phyloP scores from a whole-genome alignment of 1,140 invertebrate genomes.

The Drosophila mauritiana region DNA sequence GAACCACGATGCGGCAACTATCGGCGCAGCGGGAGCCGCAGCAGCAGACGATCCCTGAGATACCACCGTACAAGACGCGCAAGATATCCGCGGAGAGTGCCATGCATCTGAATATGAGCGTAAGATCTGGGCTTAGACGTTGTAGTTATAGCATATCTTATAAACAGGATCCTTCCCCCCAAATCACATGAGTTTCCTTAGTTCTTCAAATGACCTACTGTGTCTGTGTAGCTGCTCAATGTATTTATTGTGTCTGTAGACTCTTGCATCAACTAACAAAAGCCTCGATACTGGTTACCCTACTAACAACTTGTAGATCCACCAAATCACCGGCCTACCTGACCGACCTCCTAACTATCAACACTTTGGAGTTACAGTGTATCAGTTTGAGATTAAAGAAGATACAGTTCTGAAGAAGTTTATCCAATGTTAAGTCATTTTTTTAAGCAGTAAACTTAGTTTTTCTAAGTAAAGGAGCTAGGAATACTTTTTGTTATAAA shows the following conservation, averaged over 20 bases:
- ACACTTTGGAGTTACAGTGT: neutral
- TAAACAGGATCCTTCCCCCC: neutral
- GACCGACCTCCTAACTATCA: conserved; percentile 1
- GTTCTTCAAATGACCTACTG: conserved; percentile 9
- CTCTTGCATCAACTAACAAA: conserved; percentile 11
- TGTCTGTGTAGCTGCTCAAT: conserved; percentile 45
- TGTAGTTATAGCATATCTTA: conserved; percentile 2
- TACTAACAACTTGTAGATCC: neutral
- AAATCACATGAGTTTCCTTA: conserved; percentile 28
- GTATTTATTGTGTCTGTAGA: conserved; percentile 39
- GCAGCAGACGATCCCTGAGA: conserved; percentile 84
- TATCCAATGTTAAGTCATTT: too few species aligned
- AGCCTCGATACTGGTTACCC: conserved; percentile 15
- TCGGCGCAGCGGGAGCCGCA: conserved; percentile 62
- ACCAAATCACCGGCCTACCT: conserved; percentile 2
- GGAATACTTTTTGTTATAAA: neutral
- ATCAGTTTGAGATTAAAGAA: neutral
- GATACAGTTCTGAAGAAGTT: neutral
- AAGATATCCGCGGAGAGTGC: conserved; percentile 86
- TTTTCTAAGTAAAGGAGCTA: neutral
- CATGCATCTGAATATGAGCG: conserved; percentile 74
- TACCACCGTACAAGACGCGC: conserved; percentile 86
- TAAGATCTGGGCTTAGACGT: conserved; percentile 55
- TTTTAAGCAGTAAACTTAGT: too few species aligned
- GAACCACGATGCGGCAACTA: conserved; percentile 56